Conservation (phyloP, 2,113 vertebrate genomes). For the Gila orcuttii region DNA sequence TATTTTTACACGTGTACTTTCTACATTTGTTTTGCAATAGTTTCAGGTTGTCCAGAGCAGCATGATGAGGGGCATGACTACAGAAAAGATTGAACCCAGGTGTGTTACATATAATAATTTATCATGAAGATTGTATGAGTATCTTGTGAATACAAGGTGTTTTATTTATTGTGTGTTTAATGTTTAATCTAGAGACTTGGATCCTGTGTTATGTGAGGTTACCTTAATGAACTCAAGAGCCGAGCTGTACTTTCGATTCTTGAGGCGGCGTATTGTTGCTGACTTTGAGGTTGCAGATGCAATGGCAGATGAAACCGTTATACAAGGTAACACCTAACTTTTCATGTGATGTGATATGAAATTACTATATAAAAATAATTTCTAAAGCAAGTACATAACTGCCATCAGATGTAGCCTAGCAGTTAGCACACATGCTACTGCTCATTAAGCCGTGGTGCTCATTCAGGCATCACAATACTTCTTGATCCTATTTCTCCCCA, state of each 20-base stretch:
- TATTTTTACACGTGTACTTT: neutral
- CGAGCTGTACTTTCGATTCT: constrained; percentile 93
- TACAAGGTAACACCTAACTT: constrained; percentile 80
- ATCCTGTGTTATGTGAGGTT: constrained; percentile 93
- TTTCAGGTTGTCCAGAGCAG: constrained; percentile 94
- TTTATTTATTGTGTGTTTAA: constrained; percentile 30
- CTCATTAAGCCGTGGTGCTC: neutral
- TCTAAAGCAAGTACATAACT: neutral
- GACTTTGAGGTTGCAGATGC: constrained; percentile 96
- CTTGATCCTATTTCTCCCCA: neutral
- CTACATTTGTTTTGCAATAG: constrained; percentile 71
- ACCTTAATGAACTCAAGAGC: constrained; percentile 95
- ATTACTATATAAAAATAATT: neutral
- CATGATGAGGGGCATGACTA: constrained; percentile 87
- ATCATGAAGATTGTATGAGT: neutral
- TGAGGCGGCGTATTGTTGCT: constrained; percentile 85
- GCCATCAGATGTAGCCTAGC: neutral
- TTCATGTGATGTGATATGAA: neutral
- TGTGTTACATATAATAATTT: constrained; percentile 52
- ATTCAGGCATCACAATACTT: neutral
- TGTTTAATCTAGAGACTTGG: constrained; percentile 83
- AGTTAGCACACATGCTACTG: neutral
- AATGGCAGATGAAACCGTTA: constrained; percentile 82
- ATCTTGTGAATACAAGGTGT: constrained; percentile 7
- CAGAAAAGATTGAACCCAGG: constrained; percentile 93